Conservation (phyloP, 2,113 vertebrate genomes). For the Pedetes capensis region DNA sequence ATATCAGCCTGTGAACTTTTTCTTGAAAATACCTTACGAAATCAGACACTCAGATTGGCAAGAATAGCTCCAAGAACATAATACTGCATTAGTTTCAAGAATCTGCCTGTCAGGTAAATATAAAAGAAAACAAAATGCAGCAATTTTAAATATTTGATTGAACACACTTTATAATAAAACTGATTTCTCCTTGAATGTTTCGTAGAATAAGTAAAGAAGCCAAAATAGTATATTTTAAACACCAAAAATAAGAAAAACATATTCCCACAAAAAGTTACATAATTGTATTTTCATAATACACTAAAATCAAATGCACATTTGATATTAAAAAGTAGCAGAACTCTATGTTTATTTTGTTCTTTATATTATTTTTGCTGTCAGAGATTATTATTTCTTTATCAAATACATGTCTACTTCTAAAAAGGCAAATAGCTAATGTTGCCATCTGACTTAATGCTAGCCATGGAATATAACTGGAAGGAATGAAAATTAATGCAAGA, state of each 20-base stretch:
- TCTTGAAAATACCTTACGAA: background rate
- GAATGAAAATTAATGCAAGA: background rate
- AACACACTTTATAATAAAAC: background rate
- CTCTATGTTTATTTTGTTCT: background rate
- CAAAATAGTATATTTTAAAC: background rate
- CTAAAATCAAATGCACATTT: background rate
- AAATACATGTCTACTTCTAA: background rate
- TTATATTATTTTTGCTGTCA: background rate
- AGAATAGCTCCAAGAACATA: slow-evolving; percentile 18
- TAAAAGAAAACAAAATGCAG: slow-evolving; percentile 5
- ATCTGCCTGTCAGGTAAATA: background rate
- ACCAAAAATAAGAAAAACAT: background rate
- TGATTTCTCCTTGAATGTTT: background rate
- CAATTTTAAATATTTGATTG: background rate
- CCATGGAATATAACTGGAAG: background rate
- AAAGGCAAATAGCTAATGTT: background rate
- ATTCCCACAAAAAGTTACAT: background rate
- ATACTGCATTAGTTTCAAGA: background rate
- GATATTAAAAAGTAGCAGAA: no score
- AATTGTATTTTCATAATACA: background rate
- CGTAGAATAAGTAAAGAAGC: background rate
- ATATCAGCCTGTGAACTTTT: background rate
- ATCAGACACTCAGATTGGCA: background rate
- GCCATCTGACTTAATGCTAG: background rate
- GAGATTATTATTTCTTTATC: background rate